Evolutionary conservation across 2,797 vertebrate genomes (phyloP), one percentile per base, ranked within the genome.

Genomic region (Tangara arthus): DNA sequence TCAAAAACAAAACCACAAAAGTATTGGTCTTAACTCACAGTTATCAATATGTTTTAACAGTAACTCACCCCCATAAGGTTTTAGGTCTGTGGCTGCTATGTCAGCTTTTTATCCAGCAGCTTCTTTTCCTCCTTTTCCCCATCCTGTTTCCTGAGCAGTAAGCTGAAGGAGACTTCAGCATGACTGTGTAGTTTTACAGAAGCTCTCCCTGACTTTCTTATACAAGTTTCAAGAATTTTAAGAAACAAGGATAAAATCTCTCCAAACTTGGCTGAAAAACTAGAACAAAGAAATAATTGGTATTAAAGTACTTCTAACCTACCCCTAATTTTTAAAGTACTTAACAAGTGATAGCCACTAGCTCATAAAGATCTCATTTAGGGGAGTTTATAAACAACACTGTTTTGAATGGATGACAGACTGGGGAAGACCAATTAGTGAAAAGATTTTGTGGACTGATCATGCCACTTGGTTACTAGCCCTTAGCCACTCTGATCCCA

Each of bases 101-200:
- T 47, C 2, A 79, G 27, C 21, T 12, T 63, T 91, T 83, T 35
- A 83, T 19, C 14, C 65, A 60, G 14, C 2, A 2, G 4, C 11
- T n/a, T 56, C 52, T 44, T 32, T 24, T 2, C 0, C 4, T 2
- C 6, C 8, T 10, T 18, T 22, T 0, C 1, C 17, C 21, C 1
- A 11, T 2, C 7, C 9, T 21, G 2, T 47, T 77, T 55, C 44
- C 65, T 76, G n/a, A 69, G 60, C 8, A 46, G 13, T 7, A 6
- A 49, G 69, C 53, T 35, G 35, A 93, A 61, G 6, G 24, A 55
- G 13, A 57, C n/a, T 82, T 69, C 22, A 57, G 46, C 27, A 52
- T 15, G 6, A 85, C 60, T 37, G 8, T 6, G 17, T 23, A 73
- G 59, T 75, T 92, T 55, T 21, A 85, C 53, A 81, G 56, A 37